Evolutionary conservation across 1,140 invertebrate species (phyloP).

Genomic region (Hirudo medicinalis): DNA sequence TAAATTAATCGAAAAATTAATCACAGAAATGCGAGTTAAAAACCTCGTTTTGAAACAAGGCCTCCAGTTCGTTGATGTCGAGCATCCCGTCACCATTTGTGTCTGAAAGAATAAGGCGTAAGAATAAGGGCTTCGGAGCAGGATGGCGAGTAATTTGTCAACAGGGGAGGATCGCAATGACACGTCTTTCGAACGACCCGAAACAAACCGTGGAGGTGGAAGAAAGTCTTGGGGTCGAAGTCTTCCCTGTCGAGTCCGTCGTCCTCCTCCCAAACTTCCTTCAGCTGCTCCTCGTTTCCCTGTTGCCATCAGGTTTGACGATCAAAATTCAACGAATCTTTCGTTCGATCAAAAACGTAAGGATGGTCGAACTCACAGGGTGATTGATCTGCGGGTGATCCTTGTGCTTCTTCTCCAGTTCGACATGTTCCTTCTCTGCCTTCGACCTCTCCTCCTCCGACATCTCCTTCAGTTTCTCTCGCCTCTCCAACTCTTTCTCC

Average conservation of each 20-base stretch:
- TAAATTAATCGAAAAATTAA: too few species aligned
- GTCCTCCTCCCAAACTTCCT: constrained; percentile 21
- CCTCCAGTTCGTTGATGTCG: constrained; percentile 84
- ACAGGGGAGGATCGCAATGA: neutral
- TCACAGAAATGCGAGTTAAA: neutral
- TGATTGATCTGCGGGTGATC: constrained; percentile 67
- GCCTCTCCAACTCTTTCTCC: constrained; percentile 75
- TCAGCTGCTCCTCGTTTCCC: constrained; percentile 19
- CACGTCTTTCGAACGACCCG: neutral
- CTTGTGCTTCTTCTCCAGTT: constrained; percentile 67
- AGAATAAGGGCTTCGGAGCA: neutral
- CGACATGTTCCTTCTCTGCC: constrained; percentile 52
- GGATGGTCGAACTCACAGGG: constrained; percentile 40
- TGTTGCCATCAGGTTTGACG: neutral
- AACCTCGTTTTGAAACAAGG: constrained; percentile 67
- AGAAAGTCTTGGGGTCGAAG: constrained; percentile 21
- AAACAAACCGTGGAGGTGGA: constrained; percentile 15
- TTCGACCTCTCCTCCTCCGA: constrained; percentile 54
- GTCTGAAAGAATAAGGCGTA: neutral
- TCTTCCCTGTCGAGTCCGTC: constrained; percentile 15
- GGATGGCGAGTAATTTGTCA: neutral
- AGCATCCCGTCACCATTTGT: constrained; percentile 72
- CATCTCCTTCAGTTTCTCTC: constrained; percentile 54
- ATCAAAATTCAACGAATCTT: neutral
- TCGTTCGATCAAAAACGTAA: neutral